Percentiles rank a stretch among this genome's conserved stretches.
Evolutionary conservation across 2,888 invertebrate species (phyloP).

Genomic region (Stomorhina lunata): DNA sequence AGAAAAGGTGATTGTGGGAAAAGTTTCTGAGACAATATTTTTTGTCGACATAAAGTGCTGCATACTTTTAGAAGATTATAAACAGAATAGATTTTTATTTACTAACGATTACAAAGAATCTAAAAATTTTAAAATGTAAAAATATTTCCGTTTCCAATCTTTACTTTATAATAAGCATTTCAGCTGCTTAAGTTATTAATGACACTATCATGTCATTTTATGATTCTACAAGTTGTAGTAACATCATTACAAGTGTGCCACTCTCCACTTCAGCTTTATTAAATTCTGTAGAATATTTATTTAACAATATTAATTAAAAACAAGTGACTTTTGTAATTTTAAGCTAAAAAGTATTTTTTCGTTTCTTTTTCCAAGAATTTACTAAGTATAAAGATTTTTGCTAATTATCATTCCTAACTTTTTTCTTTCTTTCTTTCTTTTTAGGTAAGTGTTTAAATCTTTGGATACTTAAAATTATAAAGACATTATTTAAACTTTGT

Average conservation of each 20-base stretch:
- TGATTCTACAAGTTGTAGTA: constrained; percentile 52
- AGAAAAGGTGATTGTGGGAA: no score
- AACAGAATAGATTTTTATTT: no score
- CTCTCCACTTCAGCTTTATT: constrained; percentile 42
- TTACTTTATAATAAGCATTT: constrained; percentile 54
- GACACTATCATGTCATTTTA: constrained; percentile 43
- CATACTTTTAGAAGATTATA: no score
- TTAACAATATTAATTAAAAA: constrained; percentile 56
- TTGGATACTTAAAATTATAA: not conserved
- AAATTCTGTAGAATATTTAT: constrained; percentile 40
- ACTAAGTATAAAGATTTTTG: not conserved
- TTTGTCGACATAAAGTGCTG: no score
- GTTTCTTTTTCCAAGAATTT: not conserved
- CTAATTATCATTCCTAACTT: constrained; percentile 20
- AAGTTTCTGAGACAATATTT: no score
- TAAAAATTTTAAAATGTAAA: no score
- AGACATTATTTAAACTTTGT: not conserved
- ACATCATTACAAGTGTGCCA: constrained; percentile 51
- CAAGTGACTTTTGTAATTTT: not conserved
- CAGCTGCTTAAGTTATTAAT: constrained; percentile 62
- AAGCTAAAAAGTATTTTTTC: not conserved
- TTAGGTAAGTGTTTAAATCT: constrained; percentile 30
- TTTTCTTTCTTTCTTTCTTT: constrained; percentile 28
- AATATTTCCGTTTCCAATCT: no score
- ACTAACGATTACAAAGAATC: no score